Conservation (phyloP, 2,888 invertebrate genomes). For the Macropis europaea region DNA sequence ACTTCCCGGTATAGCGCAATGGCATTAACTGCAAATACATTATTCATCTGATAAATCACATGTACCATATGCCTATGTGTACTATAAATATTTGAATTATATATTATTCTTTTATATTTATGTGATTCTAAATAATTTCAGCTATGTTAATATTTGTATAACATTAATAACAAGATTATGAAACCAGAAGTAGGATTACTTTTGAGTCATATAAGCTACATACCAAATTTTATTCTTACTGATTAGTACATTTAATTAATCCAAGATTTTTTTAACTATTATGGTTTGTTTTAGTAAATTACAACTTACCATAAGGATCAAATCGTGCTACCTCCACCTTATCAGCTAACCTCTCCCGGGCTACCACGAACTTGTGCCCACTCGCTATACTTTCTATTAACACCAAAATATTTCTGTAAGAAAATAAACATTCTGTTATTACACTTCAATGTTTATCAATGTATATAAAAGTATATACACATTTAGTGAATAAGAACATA, state of each 20-base stretch:
- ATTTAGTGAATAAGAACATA: too few relatives aligned
- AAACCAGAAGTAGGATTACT: too few relatives aligned
- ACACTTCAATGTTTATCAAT: not conserved
- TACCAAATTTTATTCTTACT: too few relatives aligned
- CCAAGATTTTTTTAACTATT: too few relatives aligned
- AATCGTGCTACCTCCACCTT: constrained; percentile 88
- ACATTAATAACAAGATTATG: too few relatives aligned
- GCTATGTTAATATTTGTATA: too few relatives aligned
- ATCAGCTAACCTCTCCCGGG: constrained; percentile 88
- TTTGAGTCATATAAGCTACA: too few relatives aligned
- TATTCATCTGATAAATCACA: not conserved
- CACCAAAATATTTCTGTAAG: constrained; percentile 87
- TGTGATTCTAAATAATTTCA: too few relatives aligned
- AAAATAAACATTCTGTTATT: constrained; percentile 3
- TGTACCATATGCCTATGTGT: too few relatives aligned
- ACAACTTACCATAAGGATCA: constrained; percentile 90
- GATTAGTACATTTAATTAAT: not conserved
- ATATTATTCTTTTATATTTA: not conserved
- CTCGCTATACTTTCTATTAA: constrained; percentile 89
- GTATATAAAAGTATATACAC: too few relatives aligned
- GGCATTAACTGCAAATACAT: constrained; percentile 85
- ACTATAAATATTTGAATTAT: not conserved
- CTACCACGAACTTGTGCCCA: constrained; percentile 85
- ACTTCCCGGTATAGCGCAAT: constrained; percentile 86
- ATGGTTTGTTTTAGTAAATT: too few relatives aligned